A percentile compares a stretch with the other conserved stretches of the same genome.
These are phyloP conservation scores for human DNA, from an alignment of 2,113 vertebrate species.

Conservation along the genomic window DNA sequence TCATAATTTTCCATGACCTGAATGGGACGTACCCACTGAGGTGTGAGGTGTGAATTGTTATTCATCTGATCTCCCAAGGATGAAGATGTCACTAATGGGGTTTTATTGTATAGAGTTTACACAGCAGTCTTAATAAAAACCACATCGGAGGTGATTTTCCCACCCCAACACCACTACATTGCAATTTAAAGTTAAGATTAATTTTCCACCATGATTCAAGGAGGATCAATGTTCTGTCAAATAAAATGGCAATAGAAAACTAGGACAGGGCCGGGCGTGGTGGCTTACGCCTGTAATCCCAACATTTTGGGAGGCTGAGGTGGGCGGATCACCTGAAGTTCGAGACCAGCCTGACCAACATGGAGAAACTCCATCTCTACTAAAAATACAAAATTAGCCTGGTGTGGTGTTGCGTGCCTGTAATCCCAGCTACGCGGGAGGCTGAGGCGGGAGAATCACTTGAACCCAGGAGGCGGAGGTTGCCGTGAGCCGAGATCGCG, in stretches of 20 bases:
- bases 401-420: too few relatives aligned
- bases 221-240: background rate
- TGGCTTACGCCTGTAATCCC: too few relatives aligned
- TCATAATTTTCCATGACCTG: constrained; percentile 47
- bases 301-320: too few relatives aligned
- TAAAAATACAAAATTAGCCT: too few relatives aligned
- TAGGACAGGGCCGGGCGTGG: background rate
- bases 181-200: constrained; percentile 55
- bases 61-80: constrained; percentile 26
- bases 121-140: constrained; percentile 44
- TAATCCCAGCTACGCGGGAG: too few relatives aligned
- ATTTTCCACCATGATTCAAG: background rate
- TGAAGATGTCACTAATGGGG: constrained; percentile 39
- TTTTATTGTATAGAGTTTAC: constrained; percentile 32
- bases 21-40: background rate
- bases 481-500: too few relatives aligned
- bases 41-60: background rate
- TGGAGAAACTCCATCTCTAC: too few relatives aligned
- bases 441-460: too few relatives aligned
- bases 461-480: too few relatives aligned
- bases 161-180: constrained; percentile 51
- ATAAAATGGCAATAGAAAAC: constrained; percentile 1
- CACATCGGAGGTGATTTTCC: constrained; percentile 4
- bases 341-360: too few relatives aligned
- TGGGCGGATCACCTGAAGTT: too few relatives aligned